A percentile compares a stretch with the other conserved stretches of the same genome.
phyloP scores from a whole-genome alignment of 2,888 invertebrate genomes.

The Lithodes maja region DNA sequence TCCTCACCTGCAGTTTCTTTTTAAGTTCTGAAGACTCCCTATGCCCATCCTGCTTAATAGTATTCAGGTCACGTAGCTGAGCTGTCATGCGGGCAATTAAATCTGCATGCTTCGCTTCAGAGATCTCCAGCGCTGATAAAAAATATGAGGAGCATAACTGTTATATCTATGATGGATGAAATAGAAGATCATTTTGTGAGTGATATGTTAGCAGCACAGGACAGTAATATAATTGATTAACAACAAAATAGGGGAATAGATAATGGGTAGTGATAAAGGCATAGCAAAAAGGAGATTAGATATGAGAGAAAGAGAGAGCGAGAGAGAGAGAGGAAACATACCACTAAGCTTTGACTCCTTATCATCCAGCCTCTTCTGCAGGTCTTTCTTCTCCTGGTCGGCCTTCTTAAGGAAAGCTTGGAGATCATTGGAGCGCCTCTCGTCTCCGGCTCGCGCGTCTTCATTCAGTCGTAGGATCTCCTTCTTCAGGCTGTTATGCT shows the following conservation, averaged over 20 bases:
- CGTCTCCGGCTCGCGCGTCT: conserved; percentile 52
- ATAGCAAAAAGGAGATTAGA: no score
- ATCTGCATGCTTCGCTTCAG: conserved; percentile 69
- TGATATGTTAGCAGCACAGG: no score
- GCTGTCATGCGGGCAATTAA: conserved; percentile 68
- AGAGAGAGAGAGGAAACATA: conserved; percentile 14
- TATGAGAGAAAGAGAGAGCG: no score
- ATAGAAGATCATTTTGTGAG: not conserved
- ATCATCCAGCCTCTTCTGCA: conserved; percentile 68
- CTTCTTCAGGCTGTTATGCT: conserved; percentile 55
- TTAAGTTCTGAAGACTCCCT: conserved; percentile 58
- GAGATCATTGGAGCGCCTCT: conserved; percentile 53
- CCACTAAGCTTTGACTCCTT: conserved; percentile 62
- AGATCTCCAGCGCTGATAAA: conserved; percentile 59
- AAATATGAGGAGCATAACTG: not conserved
- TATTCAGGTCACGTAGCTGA: conserved; percentile 66
- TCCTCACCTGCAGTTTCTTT: conserved; percentile 63
- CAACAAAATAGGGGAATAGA: no score
- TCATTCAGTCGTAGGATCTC: conserved; percentile 64
- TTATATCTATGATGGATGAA: not conserved
- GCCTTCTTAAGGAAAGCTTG: conserved; percentile 59
- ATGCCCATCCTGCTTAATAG: conserved; percentile 65
- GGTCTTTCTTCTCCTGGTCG: conserved; percentile 67
- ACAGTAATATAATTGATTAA: no score
- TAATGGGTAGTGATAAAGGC: no score